Percentiles rank a stretch among this genome's conserved stretches.
Conservation (phyloP, 1,140 invertebrate species). For the Aphelenchoides fujianensis region DNA sequence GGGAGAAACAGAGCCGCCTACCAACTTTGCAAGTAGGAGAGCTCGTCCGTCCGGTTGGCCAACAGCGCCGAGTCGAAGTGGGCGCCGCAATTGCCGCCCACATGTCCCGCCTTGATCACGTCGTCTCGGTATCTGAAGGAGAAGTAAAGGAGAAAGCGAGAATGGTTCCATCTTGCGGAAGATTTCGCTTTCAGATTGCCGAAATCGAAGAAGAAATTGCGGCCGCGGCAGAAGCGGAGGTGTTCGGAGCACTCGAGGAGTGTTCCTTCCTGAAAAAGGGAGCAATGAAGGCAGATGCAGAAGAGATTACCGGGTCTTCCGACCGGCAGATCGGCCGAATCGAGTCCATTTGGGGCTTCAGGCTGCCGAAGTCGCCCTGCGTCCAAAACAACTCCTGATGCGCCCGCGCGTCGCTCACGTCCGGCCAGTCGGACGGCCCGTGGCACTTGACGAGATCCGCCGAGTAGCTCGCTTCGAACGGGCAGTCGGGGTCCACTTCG, state of each 20-base stretch:
- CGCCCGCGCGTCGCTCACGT: constrained; percentile 75
- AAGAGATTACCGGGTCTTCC: constrained; percentile 67
- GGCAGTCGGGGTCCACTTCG: constrained; percentile 73
- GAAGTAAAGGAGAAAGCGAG: no score
- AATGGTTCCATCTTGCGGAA: no score
- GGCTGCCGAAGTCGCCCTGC: constrained; percentile 90
- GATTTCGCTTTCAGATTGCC: no score
- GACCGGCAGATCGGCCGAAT: constrained; percentile 78
- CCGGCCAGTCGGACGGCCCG: constrained; percentile 69
- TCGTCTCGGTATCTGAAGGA: no score
- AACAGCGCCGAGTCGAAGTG: constrained; percentile 68
- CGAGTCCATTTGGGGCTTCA: constrained; percentile 76
- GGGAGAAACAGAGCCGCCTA: constrained; percentile 54
- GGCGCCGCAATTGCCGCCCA: constrained; percentile 73
- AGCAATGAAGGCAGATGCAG: constrained; percentile 7
- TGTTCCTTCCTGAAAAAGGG: constrained; percentile 72
- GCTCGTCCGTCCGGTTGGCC: constrained; percentile 75
- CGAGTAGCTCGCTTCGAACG: constrained; percentile 70
- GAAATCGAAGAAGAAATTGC: no score
- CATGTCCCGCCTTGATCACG: no score
- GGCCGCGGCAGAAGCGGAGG: constrained; percentile 81
- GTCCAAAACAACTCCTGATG: constrained; percentile 81
- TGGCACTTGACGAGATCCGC: constrained; percentile 71
- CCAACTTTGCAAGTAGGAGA: constrained; percentile 93
- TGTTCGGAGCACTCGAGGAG: constrained; percentile 83